Conservation (phyloP, 2,888 invertebrate genomes). For the Catocala fraxini region DNA sequence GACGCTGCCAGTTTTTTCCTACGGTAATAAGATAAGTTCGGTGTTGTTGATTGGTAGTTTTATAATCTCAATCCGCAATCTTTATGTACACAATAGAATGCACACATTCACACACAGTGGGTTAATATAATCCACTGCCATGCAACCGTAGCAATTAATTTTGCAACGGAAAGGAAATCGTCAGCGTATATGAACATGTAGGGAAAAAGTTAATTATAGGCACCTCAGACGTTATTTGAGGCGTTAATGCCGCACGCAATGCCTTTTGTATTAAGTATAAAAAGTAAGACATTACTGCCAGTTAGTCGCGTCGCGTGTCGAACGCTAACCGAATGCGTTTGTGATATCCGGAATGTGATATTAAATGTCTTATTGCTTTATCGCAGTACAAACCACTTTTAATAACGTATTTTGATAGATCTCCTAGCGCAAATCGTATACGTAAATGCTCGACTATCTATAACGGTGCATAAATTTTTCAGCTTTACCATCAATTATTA, state of each 20-base stretch:
- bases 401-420: conserved; percentile 28
- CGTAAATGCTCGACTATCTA: neutral
- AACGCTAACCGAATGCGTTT: conserved; percentile 52
- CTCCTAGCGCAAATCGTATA: conserved; percentile 11
- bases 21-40: no score
- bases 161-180: conserved; percentile 66
- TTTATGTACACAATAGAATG: conserved; percentile 33
- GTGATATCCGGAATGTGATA: conserved; percentile 53
- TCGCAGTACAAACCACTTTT: conserved; percentile 26
- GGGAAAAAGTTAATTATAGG: conserved; percentile 58
- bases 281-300: conserved; percentile 55
- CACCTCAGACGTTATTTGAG: conserved; percentile 56
- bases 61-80: conserved; percentile 32
- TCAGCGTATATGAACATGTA: conserved; percentile 54
- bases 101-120: conserved; percentile 14
- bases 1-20: no score
- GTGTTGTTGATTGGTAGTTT: conserved; percentile 24
- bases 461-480: neutral
- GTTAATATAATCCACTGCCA: conserved; percentile 38
- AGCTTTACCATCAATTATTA: no score
- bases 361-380: conserved; percentile 47
- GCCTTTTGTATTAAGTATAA: conserved; percentile 41
- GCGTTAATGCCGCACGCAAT: conserved; percentile 60
- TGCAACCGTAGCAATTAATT: conserved; percentile 57
- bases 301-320: conserved; percentile 62